These are phyloP conservation scores for Telmatochromis brachygnathus DNA, from an alignment of 2,113 vertebrate species.

Conservation along the genomic window DNA sequence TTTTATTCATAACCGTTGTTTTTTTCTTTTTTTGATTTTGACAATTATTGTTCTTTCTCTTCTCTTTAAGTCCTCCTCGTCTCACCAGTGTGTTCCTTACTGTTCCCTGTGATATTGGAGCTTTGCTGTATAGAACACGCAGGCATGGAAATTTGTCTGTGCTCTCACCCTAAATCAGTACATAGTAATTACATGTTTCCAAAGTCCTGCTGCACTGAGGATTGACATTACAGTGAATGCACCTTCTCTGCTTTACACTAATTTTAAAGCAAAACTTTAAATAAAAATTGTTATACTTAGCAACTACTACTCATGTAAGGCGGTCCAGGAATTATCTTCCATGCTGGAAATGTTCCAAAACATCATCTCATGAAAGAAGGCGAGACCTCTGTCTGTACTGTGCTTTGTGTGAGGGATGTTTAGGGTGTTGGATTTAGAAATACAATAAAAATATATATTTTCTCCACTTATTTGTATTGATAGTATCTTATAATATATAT, in stretches of 20 bases:
- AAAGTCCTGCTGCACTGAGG: background rate
- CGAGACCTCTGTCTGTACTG: background rate
- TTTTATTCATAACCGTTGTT: background rate
- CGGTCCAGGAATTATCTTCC: background rate
- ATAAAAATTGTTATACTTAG: background rate
- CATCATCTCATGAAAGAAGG: background rate
- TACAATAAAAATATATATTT: background rate
- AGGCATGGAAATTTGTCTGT: background rate
- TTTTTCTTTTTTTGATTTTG: background rate
- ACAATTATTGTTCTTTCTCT: background rate
- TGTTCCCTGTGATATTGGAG: background rate
- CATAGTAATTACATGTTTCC: background rate
- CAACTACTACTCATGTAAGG: background rate
- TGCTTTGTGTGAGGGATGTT: background rate
- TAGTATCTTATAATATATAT: background rate
- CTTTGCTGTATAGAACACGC: background rate
- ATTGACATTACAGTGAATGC: background rate
- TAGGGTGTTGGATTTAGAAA: background rate
- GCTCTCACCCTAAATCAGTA: background rate
- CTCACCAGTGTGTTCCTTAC: background rate
- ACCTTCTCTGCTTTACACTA: background rate
- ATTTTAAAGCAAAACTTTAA: background rate
- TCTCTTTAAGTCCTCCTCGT: background rate
- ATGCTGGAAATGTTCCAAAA: background rate
- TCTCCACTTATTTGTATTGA: background rate